Base-by-base conservation (phyloP, 1,140 invertebrate species). In the Drosophila varians region DNA sequence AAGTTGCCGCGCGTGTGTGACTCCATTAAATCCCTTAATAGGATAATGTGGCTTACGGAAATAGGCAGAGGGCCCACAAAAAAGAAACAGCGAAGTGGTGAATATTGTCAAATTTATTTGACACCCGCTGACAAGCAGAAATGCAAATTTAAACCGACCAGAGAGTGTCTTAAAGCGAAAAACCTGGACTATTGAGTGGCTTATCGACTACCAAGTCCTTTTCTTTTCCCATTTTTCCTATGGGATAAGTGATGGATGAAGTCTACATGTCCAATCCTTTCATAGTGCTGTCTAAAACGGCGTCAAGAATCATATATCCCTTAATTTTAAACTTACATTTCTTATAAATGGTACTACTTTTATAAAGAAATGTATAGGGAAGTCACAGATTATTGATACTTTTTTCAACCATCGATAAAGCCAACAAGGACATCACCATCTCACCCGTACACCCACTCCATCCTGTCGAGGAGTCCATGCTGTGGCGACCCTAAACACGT, bases 11-110 rank as follows among this genome's bases (percentile, higher is more conserved):
- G 77, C 82, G 82, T 86, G 82, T 86, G 82, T 86, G 82, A 87
- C 80, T 87, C 82, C 82, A 86, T 86, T 80, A 86, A 80, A 66
- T 80, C 72, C 61, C 72, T 86, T 87, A 86, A 86, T 87, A 80
- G 80, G 80, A 86, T 86, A 86, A 82, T 82, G 77, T 73, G 56
- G 57, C 64, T 42, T 52, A 57, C 19, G 31, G 68, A 60, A 78
- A 61, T 61, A 65, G 60, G 49, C 36, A 46, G n/a, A n/a, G 40
- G 52, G 51, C 28, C 28, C 9, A 11, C 9, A 31, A 11, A 31
- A 19, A 9, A 51, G 54, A 57, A 25, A 38, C 31, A 42, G 42
- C 46, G 18, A 36, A 36, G 7, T 28, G 9, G 31, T 31, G 46
- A 26, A 70, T 49, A 74, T 48, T 74, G 52, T 74, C 71, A 74